Percentiles rank a stretch among this genome's conserved stretches.
These are phyloP conservation scores for Fistularia tabacaria DNA, from an alignment of 2,797 vertebrate genomes.

Conservation along the genomic window DNA sequence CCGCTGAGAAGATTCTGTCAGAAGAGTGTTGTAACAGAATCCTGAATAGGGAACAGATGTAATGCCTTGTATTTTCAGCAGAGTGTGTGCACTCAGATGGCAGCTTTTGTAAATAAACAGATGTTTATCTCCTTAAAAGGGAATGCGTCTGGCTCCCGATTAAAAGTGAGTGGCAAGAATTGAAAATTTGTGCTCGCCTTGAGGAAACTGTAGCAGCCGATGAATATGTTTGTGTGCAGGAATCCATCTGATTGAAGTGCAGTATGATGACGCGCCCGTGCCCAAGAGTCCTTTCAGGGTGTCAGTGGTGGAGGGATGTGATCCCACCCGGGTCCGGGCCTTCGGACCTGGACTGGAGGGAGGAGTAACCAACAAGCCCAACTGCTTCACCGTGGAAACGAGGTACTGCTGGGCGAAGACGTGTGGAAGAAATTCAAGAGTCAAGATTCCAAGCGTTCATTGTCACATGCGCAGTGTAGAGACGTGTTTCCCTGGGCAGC, in stretches of 20 bases:
- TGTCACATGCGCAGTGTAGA: too few species aligned
- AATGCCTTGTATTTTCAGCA: conserved; percentile 45
- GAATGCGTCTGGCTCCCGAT: conserved; percentile 42
- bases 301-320: conserved; percentile 89
- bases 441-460: too few species aligned
- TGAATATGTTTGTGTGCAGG: conserved; percentile 69
- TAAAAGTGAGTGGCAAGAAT: conserved; percentile 29
- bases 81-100: conserved; percentile 33
- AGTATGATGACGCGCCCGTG: conserved; percentile 83
- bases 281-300: conserved; percentile 94
- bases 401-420: conserved; percentile 70
- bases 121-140: conserved; percentile 59
- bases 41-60: conserved; percentile 62
- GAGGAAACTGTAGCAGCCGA: conserved; percentile 11
- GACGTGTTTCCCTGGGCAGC: too few species aligned
- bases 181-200: conserved; percentile 30
- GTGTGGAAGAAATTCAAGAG: too few species aligned
- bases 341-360: conserved; percentile 90
- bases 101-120: conserved; percentile 58
- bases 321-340: conserved; percentile 88
- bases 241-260: conserved; percentile 88
- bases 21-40: conserved; percentile 55
- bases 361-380: conserved; percentile 87
- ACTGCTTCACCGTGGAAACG: conserved; percentile 95
- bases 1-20: conserved; percentile 55